phyloP scores from a whole-genome alignment of 1,140 invertebrate genomes.

The Aphelenchoides fujianensis region DNA sequence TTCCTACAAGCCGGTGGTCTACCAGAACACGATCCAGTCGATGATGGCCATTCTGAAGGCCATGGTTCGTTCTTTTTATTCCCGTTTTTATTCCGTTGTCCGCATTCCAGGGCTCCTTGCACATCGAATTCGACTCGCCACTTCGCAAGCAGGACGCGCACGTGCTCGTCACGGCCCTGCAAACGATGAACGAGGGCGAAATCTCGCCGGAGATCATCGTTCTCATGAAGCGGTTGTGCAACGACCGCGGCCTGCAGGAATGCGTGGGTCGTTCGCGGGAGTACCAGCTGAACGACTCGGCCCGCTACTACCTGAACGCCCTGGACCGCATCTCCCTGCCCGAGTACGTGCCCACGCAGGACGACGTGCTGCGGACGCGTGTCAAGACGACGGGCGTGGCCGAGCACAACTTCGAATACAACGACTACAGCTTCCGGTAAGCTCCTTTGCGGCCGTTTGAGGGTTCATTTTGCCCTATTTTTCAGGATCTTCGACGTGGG shows the following conservation, averaged over 20 bases:
- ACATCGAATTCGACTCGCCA: conserved; percentile 66
- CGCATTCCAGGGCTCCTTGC: conserved; percentile 66
- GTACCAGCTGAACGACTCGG: conserved; percentile 32
- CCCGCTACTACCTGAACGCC: conserved; percentile 69
- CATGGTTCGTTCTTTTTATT: conserved; percentile 71
- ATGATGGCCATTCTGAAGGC: conserved; percentile 34
- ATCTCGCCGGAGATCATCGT: conserved; percentile 70
- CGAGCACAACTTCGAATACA: conserved; percentile 78
- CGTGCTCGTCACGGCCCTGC: conserved; percentile 12
- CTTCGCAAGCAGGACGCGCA: conserved; percentile 30
- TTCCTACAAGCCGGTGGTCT: conserved; percentile 44
- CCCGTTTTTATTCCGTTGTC: conserved; percentile 69
- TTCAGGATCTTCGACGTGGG: conserved; percentile 65
- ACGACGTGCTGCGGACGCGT: conserved; percentile 91
- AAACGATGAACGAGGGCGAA: conserved; percentile 59
- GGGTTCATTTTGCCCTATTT: conserved; percentile 18
- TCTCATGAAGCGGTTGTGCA: conserved; percentile 83
- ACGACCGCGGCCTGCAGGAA: conserved; percentile 77
- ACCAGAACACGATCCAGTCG: conserved; percentile 38
- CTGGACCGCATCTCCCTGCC: conserved; percentile 82
- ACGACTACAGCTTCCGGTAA: conserved; percentile 53
- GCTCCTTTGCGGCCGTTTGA: conserved; percentile 69
- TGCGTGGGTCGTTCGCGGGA: conserved; percentile 20
- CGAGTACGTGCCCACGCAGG: conserved; percentile 71
- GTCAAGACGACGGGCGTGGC: conserved; percentile 89